A percentile compares a stretch with the other conserved stretches of the same genome.
Evolutionary conservation across 2,797 vertebrate genomes (phyloP).

Genomic region (Zonotrichia albicollis): DNA sequence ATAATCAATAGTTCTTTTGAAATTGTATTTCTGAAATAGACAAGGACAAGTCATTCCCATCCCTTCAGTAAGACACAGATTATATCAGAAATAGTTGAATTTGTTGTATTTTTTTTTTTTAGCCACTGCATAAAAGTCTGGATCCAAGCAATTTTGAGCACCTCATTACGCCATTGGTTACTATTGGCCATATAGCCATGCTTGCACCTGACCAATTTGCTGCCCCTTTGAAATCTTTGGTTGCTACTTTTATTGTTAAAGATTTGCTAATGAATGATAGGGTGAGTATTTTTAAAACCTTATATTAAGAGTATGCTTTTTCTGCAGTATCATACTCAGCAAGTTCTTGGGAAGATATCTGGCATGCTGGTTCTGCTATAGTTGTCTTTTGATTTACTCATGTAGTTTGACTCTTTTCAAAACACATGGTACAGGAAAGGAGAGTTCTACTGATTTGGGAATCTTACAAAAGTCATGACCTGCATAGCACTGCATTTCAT

Average conservation of each 20-base stretch:
- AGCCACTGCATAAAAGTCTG: conserved; percentile 95
- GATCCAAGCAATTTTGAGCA: conserved; percentile 94
- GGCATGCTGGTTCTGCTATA: background rate
- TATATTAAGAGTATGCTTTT: background rate
- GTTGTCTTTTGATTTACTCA: background rate
- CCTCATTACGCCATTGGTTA: conserved; percentile 93
- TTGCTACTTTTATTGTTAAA: conserved; percentile 98
- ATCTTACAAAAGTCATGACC: background rate
- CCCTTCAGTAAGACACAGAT: background rate
- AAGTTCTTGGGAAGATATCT: background rate
- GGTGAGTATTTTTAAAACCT: conserved; percentile 75
- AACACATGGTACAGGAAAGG: background rate
- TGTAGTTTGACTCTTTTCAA: background rate
- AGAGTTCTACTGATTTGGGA: background rate
- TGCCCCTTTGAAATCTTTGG: conserved; percentile 92
- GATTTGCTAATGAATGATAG: conserved; percentile 97
- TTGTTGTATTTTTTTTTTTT: conserved; percentile 19
- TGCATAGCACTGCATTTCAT: background rate
- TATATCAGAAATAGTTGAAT: background rate
- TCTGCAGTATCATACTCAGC: background rate
- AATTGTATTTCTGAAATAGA: background rate
- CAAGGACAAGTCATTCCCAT: background rate
- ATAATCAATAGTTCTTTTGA: background rate
- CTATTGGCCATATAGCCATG: conserved; percentile 95
- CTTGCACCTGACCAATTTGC: conserved; percentile 96